A percentile compares a stretch with the other conserved stretches of the same genome.
Conservation (phyloP, 2,888 invertebrate species). For the Ophion obscuratus region DNA sequence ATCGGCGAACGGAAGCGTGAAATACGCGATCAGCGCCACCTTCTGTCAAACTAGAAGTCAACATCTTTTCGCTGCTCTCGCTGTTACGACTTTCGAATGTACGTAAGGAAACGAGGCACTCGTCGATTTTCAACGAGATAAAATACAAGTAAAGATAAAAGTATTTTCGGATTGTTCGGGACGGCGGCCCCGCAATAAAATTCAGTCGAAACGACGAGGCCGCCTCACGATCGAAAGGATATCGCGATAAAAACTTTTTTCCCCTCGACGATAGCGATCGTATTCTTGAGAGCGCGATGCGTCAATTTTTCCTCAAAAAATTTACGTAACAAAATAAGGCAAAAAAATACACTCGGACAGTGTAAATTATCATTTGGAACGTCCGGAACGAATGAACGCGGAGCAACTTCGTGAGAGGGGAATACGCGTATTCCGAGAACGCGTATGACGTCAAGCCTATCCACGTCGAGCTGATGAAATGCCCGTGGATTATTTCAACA, state of each 20-base stretch:
- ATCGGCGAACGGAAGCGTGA: not conserved
- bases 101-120: not conserved
- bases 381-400: not conserved
- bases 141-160: not conserved
- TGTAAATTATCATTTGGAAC: not conserved
- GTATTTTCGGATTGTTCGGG: not conserved
- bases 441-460: conserved; percentile 56
- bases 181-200: not conserved
- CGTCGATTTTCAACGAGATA: not conserved
- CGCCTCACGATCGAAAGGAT: not conserved
- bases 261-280: not conserved
- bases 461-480: conserved; percentile 60
- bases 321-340: not conserved
- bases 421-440: conserved; percentile 56
- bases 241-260: not conserved
- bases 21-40: not conserved
- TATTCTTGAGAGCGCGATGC: not conserved
- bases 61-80: too few species aligned
- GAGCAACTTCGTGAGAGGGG: not conserved
- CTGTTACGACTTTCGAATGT: not conserved
- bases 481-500: conserved; percentile 55
- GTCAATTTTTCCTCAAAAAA: not conserved
- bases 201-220: not conserved
- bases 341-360: not conserved
- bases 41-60: not conserved